Base-by-base conservation (phyloP, 2,113 vertebrate species). In the Manacus vitellinus region DNA sequence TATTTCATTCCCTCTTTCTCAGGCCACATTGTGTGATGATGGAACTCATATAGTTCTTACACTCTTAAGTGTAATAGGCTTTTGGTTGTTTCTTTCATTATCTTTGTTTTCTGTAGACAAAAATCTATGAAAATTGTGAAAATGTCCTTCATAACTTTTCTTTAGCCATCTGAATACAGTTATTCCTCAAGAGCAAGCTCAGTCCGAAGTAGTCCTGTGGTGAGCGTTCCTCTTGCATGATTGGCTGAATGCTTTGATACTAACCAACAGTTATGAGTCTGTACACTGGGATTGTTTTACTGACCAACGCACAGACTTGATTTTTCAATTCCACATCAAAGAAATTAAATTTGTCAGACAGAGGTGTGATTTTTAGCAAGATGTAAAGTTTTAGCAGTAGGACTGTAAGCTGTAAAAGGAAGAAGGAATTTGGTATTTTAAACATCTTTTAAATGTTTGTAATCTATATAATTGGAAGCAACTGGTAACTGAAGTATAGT, bases 141-240 rank as follows among this genome's bases (percentile, higher is more conserved):
- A 88, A 56, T 52, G 89, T 97, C 88, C 94, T 97, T 97, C 73
- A 39, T 96, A 87, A 97, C 46, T 96, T 98, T 97, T 94, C 86
- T 94, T 65, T 98, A 99, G 99, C 99, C 99, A 24, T 99, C 99
- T 95, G 99, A 99, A 97, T 99, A 98, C 96, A 99, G 99, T 98
- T 99, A 98, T 85, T 99, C 99, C 63, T 99, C 99, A 84, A 98
- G 98, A 98, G 88, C 98, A 86, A 99, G 99, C 95, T 99, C 99
- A 73, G 94, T 98, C 72, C 98, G 96, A 93, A 99, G 98, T 98
- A 99, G 99, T 92, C 99, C 99, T 71, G 97, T 96, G 99, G 99
- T 99, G 98, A 99, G 99, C 97, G 0, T 55, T 76, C 33, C 23
- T 86, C 41, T 54, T 92, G 98, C 97, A 97, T 74, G 96, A 19